Evolutionary conservation across 1,140 invertebrate genomes (phyloP).

Genomic region (Drosophila lini): DNA sequence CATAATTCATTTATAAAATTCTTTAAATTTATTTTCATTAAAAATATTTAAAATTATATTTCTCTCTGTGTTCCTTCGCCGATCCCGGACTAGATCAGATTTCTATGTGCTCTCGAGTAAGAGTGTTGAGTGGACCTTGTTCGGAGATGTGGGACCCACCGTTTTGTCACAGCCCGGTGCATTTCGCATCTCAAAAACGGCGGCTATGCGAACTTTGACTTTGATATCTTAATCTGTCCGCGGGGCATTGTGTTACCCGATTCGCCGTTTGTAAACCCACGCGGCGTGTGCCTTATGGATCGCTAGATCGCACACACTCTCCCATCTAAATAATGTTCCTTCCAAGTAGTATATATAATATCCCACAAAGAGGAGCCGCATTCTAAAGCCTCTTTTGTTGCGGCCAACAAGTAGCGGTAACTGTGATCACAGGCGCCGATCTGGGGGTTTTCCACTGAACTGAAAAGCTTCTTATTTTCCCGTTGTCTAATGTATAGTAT

Average conservation of each 20-base stretch:
- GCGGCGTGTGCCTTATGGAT: slow-evolving; percentile 75
- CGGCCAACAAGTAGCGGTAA: slow-evolving; percentile 76
- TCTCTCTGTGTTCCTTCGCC: slow-evolving; percentile 2
- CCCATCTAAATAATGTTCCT: slow-evolving; percentile 1
- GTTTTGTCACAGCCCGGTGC: slow-evolving; percentile 74
- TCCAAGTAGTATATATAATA: slow-evolving; percentile 7
- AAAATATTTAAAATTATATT: not conserved
- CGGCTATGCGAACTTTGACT: slow-evolving; percentile 76
- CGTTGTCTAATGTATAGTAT: slow-evolving; percentile 49
- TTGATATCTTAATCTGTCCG: slow-evolving; percentile 77
- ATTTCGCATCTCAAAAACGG: slow-evolving; percentile 54
- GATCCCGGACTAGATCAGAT: slow-evolving; percentile 53
- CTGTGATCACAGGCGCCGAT: slow-evolving; percentile 74
- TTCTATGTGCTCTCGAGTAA: slow-evolving; percentile 58
- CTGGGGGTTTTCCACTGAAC: slow-evolving; percentile 16
- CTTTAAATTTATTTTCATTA: not conserved
- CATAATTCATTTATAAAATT: not conserved
- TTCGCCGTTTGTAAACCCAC: slow-evolving; percentile 26
- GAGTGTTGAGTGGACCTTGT: slow-evolving; percentile 54
- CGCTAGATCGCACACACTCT: slow-evolving; percentile 32
- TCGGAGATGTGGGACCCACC: slow-evolving; percentile 43
- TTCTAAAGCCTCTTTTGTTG: slow-evolving; percentile 68
- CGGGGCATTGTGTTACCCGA: slow-evolving; percentile 70
- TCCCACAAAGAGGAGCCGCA: slow-evolving; percentile 64
- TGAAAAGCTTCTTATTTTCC: slow-evolving; percentile 22